A percentile compares a stretch with the other conserved stretches of the same genome.
Conservation (phyloP, 2,888 invertebrate genomes). For the Sclerodermus sp. region DNA sequence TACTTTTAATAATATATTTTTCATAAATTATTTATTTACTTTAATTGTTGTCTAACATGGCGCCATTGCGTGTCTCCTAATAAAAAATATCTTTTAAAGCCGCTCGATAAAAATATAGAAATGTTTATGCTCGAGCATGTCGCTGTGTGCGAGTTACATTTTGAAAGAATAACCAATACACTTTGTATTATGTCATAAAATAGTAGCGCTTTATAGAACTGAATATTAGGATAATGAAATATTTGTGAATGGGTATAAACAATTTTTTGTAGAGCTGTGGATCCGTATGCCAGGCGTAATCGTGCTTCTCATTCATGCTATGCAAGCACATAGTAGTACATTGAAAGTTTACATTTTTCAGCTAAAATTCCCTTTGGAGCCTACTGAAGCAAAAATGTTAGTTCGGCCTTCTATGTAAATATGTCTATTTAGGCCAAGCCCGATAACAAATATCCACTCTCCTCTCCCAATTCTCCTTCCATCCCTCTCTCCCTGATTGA, state of each 20-base stretch:
- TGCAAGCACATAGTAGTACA: neutral
- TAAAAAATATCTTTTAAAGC: constrained; percentile 5
- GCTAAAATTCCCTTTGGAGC: constrained; percentile 16
- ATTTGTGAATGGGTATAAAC: constrained; percentile 29
- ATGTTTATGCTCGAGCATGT: too few relatives aligned
- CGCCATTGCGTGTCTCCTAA: constrained; percentile 18
- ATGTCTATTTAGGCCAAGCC: constrained; percentile 48
- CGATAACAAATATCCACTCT: constrained; percentile 6
- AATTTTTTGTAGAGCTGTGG: constrained; percentile 24
- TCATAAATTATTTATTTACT: constrained; percentile 41
- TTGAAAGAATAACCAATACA: constrained; percentile 16
- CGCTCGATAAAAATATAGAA: constrained; percentile 3
- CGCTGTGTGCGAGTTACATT: neutral
- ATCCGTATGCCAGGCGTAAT: constrained; percentile 17
- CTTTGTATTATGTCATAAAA: constrained; percentile 36
- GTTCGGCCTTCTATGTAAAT: constrained; percentile 50
- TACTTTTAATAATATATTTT: constrained; percentile 43
- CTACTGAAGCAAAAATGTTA: constrained; percentile 14
- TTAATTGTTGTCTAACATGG: constrained; percentile 21
- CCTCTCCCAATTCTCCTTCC: neutral
- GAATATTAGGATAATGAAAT: constrained; percentile 34
- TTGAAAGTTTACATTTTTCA: neutral
- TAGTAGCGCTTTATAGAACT: constrained; percentile 41
- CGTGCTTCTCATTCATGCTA: constrained; percentile 9
- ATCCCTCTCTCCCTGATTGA: neutral